Evolutionary conservation across 2,797 vertebrate genomes (phyloP), one percentile per base, ranked within the genome.

Genomic region (Gallinago solitaria): DNA sequence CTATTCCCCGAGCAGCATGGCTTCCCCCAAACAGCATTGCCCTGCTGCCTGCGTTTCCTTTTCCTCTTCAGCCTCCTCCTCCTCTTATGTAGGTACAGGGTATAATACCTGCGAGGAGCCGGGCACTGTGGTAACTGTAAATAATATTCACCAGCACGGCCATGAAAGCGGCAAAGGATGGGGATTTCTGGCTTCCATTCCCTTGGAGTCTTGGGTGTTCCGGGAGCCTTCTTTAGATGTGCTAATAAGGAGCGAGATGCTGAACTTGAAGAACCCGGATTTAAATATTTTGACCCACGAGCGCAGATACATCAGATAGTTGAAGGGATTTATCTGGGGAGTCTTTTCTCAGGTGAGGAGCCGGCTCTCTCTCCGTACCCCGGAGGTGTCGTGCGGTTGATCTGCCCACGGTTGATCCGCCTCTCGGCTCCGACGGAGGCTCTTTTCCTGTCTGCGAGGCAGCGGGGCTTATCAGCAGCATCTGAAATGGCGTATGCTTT

Each of bases 401-500:
- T 65, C 41, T 93, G 81, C 90, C 88, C 74, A 18, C 23, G 43
- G 93, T 39, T 39, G 39, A 39, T 39, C 76, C 37, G 77, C 71
- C 28, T 27, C 86, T 12, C 75, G 3, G 6, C 41, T 68, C 81
- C 39, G 15, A 9, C 56, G 3, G 14, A 12, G 37, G 6, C 19
- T 11, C 78, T 57, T 74, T 63, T 45, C 76, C 92, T 9, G 50
- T 2, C 63, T 85, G 57, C n/a, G 1, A 82, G 83, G 56, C 59
- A 65, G 76, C 30, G 2, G 30, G 6, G 8, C 70, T 94, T 94
- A 97, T 95, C 94, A 12, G 65, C 86, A 37, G 7, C 95, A 97
- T 95, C 93, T 93, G 51, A 37, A 48, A 47, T 39, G 27, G 63
- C 79, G 16, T 76, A 39, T 27, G 8, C 23, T 30, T 59, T 18